Conservation (phyloP, 2,888 invertebrate species). For the Brachynemurus nebulosus region DNA sequence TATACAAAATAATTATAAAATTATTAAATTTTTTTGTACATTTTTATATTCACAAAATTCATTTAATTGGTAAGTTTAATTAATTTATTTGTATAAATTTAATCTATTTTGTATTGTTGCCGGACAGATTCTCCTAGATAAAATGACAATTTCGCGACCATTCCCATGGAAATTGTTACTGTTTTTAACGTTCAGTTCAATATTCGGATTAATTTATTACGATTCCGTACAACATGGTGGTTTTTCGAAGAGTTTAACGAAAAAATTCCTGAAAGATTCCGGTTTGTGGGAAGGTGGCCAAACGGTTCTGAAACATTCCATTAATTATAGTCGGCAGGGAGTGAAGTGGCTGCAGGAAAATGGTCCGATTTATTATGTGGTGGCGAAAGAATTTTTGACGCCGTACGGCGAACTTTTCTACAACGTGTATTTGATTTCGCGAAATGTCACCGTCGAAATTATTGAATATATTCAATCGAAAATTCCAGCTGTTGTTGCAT, state of each 20-base stretch:
- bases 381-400: constrained; percentile 37
- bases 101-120: too few relatives aligned
- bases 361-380: constrained; percentile 50
- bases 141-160: constrained; percentile 36
- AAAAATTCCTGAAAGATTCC: constrained; percentile 46
- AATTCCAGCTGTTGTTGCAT: constrained; percentile 36
- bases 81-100: too few relatives aligned
- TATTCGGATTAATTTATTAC: constrained; percentile 45
- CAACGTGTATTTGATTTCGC: constrained; percentile 40
- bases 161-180: constrained; percentile 55
- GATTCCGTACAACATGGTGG: constrained; percentile 52
- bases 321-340: constrained; percentile 44
- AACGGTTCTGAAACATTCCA: constrained; percentile 43
- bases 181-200: constrained; percentile 42
- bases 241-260: constrained; percentile 55
- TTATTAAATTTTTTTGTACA: too few relatives aligned
- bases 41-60: too few relatives aligned
- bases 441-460: constrained; percentile 31
- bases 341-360: constrained; percentile 53
- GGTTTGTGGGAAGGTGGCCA: constrained; percentile 51
- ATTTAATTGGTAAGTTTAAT: too few relatives aligned
- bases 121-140: constrained; percentile 31
- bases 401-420: constrained; percentile 47
- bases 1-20: too few relatives aligned
- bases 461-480: constrained; percentile 24